Conservation (phyloP, 2,888 invertebrate species). For the Epistrophella euchroma region DNA sequence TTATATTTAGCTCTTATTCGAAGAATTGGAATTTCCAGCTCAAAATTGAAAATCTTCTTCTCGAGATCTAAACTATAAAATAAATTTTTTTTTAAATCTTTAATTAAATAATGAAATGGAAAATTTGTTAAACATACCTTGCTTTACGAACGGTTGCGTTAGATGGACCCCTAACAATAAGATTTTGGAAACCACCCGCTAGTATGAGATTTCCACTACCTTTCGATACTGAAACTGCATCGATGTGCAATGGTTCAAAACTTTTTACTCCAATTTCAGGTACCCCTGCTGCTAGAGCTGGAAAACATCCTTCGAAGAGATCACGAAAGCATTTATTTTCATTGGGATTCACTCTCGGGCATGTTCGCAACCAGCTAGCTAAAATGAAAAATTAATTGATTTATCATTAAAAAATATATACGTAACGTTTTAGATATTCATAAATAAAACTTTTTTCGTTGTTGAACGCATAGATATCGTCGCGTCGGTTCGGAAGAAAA, state of each 20-base stretch:
- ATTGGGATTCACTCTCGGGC: slow-evolving; percentile 85
- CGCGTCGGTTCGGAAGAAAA: no score
- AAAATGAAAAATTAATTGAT: slow-evolving; percentile 77
- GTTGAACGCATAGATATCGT: no score
- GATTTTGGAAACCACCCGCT: slow-evolving; percentile 85
- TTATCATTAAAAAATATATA: no score
- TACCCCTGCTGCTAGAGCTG: slow-evolving; percentile 86
- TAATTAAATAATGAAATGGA: neutral
- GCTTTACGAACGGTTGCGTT: slow-evolving; percentile 85
- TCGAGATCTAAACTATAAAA: slow-evolving; percentile 84
- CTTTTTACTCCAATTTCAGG: slow-evolving; percentile 86
- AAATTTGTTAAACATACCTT: slow-evolving; percentile 77
- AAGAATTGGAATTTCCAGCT: slow-evolving; percentile 85
- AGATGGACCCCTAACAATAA: slow-evolving; percentile 85
- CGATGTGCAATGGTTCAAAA: slow-evolving; percentile 86
- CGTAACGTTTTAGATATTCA: no score
- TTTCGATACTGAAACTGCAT: slow-evolving; percentile 85
- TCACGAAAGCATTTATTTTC: slow-evolving; percentile 85
- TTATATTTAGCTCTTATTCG: slow-evolving; percentile 86
- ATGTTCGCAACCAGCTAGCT: slow-evolving; percentile 86
- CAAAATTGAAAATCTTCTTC: slow-evolving; percentile 85
- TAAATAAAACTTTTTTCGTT: no score
- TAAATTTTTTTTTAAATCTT: neutral
- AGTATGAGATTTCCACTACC: slow-evolving; percentile 85
- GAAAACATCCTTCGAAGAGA: slow-evolving; percentile 85